Base-by-base conservation (phyloP, 2,888 invertebrate genomes). In the Cataglyphis albicans region DNA sequence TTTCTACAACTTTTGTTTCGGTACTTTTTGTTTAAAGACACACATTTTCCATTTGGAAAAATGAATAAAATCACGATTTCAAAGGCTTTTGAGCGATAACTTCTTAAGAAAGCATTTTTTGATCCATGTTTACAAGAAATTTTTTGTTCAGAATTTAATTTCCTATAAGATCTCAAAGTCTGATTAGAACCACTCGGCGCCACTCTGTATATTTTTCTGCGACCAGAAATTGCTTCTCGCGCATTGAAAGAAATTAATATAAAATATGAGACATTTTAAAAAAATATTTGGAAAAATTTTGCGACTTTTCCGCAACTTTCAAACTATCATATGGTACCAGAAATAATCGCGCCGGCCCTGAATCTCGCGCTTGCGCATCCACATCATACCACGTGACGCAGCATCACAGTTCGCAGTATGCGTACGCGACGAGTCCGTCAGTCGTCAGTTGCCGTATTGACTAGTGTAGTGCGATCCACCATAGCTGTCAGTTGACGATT, bases 401-500 rank as follows among this genome's bases (percentile, higher is more conserved):
- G 41, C 38, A 38, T 61, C 32, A 6, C 15, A 7, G 3, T 61
- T 29, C 81, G 63, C 44, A 2, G 41, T 29, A 15, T n/a, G 48
- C 68, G 65, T 18, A 21, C 32, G n/a, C 41, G 63, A 18, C 38
- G 25, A 32, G 67, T 67, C 9, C 25, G 59, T 9, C 65, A 38
- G 32, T 32, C 32, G 32, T 32, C 32, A 32, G 32, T 32, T 38
- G 59, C 9, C 67, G 41, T 6, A 25, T 57, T 91, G 92, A 92
- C 84, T 84, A 88, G 83, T 87, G 87, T 73, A 73, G 92, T 92
- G 68, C 74, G 25, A 12, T 86, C 90, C 90, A 89, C 92, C 92
- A 92, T 92, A 91, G 90, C 91, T 91, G 92, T 92, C 91, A 91
- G 87, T 91, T 88, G 89, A 84, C 83, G 86, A 90, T 90, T 91